Percentiles rank a stretch among this genome's conserved stretches.
These are phyloP conservation scores for Psilopsiagon aymara DNA, from an alignment of 2,113 vertebrate genomes.

Conservation along the genomic window DNA sequence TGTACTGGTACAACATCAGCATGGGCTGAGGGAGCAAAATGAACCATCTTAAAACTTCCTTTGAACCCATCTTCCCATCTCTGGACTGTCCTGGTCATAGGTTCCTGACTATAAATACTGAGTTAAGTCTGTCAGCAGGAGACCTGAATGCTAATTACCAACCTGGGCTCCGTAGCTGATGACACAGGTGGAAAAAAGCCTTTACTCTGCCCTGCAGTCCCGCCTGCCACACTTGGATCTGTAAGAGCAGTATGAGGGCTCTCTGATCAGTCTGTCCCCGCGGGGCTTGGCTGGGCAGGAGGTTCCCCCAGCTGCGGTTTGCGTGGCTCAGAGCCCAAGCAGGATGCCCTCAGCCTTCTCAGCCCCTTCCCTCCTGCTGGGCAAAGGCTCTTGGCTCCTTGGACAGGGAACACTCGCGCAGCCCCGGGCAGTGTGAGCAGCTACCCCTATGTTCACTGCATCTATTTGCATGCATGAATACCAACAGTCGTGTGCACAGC, in stretches of 20 bases:
- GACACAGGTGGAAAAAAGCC: neutral
- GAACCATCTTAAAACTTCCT: neutral
- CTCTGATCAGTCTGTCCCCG: rapidly evolving
- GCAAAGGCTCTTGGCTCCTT: rapidly evolving
- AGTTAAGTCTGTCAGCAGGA: neutral
- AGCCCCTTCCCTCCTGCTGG: neutral
- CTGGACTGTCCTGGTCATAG: neutral
- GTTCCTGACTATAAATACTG: neutral
- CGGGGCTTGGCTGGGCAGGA: neutral
- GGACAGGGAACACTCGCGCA: rapidly evolving
- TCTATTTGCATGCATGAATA: neutral
- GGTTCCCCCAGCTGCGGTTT: neutral
- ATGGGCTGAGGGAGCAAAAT: neutral
- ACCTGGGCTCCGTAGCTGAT: neutral
- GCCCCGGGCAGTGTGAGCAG: neutral
- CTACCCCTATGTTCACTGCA: neutral
- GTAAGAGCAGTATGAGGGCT: no score
- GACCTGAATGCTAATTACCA: neutral
- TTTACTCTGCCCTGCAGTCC: neutral
- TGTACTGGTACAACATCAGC: neutral
- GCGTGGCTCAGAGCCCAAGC: rapidly evolving
- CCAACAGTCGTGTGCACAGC: neutral
- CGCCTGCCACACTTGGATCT: neutral
- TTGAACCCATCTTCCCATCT: neutral
- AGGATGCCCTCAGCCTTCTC: neutral